Base-by-base conservation (phyloP, 2,113 vertebrate species). In the Spheniscus mendiculus region DNA sequence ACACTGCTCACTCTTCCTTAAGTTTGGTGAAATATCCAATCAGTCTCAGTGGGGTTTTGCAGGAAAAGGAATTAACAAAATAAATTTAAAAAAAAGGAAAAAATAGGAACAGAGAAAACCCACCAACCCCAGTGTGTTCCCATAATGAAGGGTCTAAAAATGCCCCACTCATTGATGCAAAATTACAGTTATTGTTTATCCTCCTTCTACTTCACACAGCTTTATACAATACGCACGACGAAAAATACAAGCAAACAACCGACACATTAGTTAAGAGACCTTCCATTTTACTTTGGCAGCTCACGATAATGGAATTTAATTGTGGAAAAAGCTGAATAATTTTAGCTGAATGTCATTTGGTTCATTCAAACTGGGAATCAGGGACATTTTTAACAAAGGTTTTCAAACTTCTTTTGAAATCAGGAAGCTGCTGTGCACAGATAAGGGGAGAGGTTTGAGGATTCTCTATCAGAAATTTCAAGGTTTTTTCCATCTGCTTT, bases 381-480 rank as follows among this genome's bases (percentile, higher is more conserved):
- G 98, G 98, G 97, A 98, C 98, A 98, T 98, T 98, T 98, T 98
- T 97, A 98, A 98, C 98, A 98, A 98, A 98, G 98, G 98, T 98
- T 98, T 98, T 98, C 97, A 98, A 98, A 98, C 97, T 98, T 98
- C 97, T 98, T 98, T 98, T 98, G 98, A 98, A 98, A 98, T 98
- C 97, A 97, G 97, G 98, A 98, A 98, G 98, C 97, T 98, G 98
- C 96, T 98, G 92, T 83, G 94, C 91, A 97, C 97, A 98, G 98
- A 98, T 98, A 98, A 98, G 98, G 98, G 94, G 96, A 98, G 97
- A 98, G 97, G 98, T 98, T 98, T 98, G 98, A 98, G 98, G 97
- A 98, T 98, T 98, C 98, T 98, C 97, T 98, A 98, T 98, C 98
- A 97, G 98, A 98, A 98, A 98, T 98, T 98, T 98, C 98, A 98